Evolutionary conservation across 2,113 vertebrate species (phyloP).

Genomic region (Aleadryas rufinucha): DNA sequence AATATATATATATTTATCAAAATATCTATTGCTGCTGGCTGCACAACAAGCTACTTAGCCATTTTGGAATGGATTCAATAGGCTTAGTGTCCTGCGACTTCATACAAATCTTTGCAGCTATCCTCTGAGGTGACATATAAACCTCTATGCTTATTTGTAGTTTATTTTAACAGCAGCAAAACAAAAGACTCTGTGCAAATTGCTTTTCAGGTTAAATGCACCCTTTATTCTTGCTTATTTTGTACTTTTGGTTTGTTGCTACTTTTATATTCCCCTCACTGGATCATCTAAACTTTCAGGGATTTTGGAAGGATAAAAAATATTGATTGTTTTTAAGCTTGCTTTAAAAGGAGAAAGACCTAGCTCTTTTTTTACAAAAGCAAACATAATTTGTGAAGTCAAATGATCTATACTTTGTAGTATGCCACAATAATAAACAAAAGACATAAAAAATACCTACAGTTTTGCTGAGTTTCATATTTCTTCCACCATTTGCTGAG

Average conservation of each 20-base stretch:
- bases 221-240: background rate
- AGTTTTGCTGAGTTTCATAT: background rate
- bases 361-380: background rate
- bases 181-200: background rate
- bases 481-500: background rate
- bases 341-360: background rate
- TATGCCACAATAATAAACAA: background rate
- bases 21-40: constrained; percentile 32
- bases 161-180: background rate
- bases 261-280: background rate
- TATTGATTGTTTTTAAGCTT: background rate
- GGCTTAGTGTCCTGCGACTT: background rate
- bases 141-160: background rate
- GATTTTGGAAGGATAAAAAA: background rate
- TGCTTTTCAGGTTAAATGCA: background rate
- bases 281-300: background rate
- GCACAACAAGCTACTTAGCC: constrained; percentile 12
- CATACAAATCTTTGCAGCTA: background rate
- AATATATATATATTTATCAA: background rate
- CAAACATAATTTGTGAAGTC: background rate
- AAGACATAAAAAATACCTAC: background rate
- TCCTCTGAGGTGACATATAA: background rate
- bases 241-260: background rate
- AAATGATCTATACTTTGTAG: background rate
- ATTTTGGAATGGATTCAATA: constrained; percentile 28